Evolutionary conservation across 2,113 vertebrate genomes (phyloP), one percentile per base, ranked within the genome.

Genomic region (Neotoma lepida): DNA sequence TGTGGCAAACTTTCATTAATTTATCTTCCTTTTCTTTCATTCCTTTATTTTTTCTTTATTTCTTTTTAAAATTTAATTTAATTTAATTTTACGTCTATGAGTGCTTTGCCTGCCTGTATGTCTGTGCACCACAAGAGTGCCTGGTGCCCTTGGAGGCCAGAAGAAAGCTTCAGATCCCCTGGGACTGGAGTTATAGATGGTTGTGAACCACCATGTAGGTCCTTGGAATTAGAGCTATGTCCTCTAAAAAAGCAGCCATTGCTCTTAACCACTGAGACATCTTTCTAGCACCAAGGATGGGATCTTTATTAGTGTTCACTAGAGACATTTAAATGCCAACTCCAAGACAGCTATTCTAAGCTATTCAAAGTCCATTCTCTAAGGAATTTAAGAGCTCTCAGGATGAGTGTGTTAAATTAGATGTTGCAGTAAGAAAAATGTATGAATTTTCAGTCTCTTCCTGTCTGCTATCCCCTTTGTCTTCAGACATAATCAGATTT

Each of bases 301-400:
- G 56, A 56, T 96, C n/a, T 89, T 91, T 94, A 84, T 94, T 94
- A 84, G 49, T 70, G 66, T 92, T 94, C 82, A 63, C 71, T 64
- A 68, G 77, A 94, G 85, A 92, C 35, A 85, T 91, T 95, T 90
- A 88, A 94, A 95, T 95, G 64, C 89, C 91, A 96, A 87, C 33
- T 89, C 86, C 90, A 94, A 81, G 94, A 90, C 66, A 94, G 86
- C 39, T 92, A 81, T 96, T 89, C 41, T 94, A 94, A 84, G 49
- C 81, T 88, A 78, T 86, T 88, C 80, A 86, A 85, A 94, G 86
- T 95, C 61, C 30, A 78, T 94, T 94, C 73, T 86, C 33, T 49
- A 86, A 94, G 73, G 39, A 94, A 91, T 88, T 92, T 90, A 94
- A 89, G 78, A 92, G 33, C 49, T 90, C 49, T 94, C 49, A 71